Base-by-base conservation (phyloP, 2,888 invertebrate genomes). In the Plagodis dolabraria region DNA sequence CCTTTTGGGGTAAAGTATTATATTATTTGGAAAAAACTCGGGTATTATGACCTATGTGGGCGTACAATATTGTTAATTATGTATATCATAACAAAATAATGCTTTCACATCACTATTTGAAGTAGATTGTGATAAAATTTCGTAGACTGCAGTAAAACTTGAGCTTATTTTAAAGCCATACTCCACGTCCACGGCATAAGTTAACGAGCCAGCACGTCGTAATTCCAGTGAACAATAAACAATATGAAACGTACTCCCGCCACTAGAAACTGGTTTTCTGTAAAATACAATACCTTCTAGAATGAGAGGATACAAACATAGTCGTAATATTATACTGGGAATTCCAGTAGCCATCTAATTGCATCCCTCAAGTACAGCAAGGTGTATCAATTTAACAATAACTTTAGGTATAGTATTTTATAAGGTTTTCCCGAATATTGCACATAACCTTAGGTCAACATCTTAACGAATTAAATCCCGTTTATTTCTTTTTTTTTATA, bases 161-260 rank as follows among this genome's bases (percentile, higher is more conserved):
- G 63, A 54, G 45, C 53, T 55, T 61, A 61, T 61, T 63, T 51
- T 49, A 43, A 7, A 48, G 53, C 68, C 61, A 68, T 74, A 74
- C 72, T 74, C 64, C 56, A 67, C 66, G 67, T 74, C 64, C 56
- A 67, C 66, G 67, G 75, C 69, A 77, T 75, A 78, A 71, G 82
- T 80, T 82, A 79, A 79, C 60, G 60, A 60, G 51, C 51, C 42
- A 35, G 11, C 51, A 44, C 36, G 51, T 76, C 74, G 79, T 76
- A 77, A 80, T 71, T 71, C 67, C 59, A 68, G 71, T 73, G 75
- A 60, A 75, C 73, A 75, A 75, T 70, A 68, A 70, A 71, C 74
- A 69, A 74, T 77, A 80, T 77, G 79, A 76, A 78, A 75, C 68
- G 62, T 67, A 69, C 68, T 72, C 67, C 70, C 67, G 56, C 66